Evolutionary conservation across 2,113 vertebrate species (phyloP).

Genomic region (Trematocara marginatum): DNA sequence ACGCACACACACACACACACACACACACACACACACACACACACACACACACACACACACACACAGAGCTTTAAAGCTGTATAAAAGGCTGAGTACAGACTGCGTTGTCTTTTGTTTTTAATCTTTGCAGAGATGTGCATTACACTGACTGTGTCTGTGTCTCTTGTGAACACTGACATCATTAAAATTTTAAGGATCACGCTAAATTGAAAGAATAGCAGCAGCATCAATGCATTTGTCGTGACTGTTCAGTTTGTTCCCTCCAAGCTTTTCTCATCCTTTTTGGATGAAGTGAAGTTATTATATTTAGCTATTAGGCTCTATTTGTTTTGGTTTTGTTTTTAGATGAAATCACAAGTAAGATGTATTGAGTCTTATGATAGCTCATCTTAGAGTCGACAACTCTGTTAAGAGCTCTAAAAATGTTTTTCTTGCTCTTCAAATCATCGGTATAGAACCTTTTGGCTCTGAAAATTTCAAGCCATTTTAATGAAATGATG

Average conservation of each 20-base stretch:
- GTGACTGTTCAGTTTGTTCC: background rate
- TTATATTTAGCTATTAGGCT: background rate
- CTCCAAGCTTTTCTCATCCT: background rate
- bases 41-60: background rate
- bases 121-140: background rate
- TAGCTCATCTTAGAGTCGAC: background rate
- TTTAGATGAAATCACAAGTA: background rate
- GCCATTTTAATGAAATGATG: background rate
- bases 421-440: background rate
- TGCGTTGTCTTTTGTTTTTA: background rate
- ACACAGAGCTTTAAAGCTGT: constrained; percentile 16
- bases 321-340: background rate
- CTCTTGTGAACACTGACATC: background rate
- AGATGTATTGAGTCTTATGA: background rate
- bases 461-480: background rate
- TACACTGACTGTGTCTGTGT: constrained; percentile 12
- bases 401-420: background rate
- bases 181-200: background rate
- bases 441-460: background rate
- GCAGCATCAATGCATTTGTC: background rate
- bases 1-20: background rate
- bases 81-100: background rate
- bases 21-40: background rate
- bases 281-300: background rate
- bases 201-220: constrained; percentile 8